Evolutionary conservation across 2,113 vertebrate species (phyloP), one percentile per base, ranked within the genome.

Genomic region (Diglossa brunneiventris): DNA sequence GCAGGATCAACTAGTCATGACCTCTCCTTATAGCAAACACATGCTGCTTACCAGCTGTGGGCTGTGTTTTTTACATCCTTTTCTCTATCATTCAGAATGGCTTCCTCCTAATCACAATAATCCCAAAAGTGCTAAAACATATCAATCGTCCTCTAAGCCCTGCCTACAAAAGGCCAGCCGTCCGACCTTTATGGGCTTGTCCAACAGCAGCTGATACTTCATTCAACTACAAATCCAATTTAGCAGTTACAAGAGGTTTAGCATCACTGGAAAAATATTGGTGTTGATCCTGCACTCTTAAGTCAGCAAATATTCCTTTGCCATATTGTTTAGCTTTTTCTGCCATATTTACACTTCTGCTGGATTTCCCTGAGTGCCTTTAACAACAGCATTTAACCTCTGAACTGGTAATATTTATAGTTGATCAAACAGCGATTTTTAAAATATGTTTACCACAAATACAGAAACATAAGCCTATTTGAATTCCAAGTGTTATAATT

Each of bases 141-240:
- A 98, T 98, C 98, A 99, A 99, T 98, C 98, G 98, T 97, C 97
- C 98, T 98, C 96, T 98, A 99, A 98, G 97, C 97, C 93, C 96
- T 97, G 97, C 98, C 97, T 98, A 98, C 98, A 99, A 98, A 98
- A 98, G 98, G 95, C 97, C 94, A 97, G 97, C 97, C 95, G 96
- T 97, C 98, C 98, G 27, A 97, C 98, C 98, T 98, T 98, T 98
- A 98, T 98, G 94, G 97, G 96, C 98, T 97, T 97, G 96, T 98
- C 98, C 98, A 96, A 97, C 96, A 98, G 98, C 97, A 98, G 98
- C 98, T 97, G 98, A 99, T 98, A 98, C 97, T 98, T 98, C 96
- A 98, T 99, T 99, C 98, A 98, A 95, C 97, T 97, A 98, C 98
- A 99, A 99, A 99, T 99, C 98, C 98, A 99, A 98, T 99, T 99